Conservation (phyloP, 2,113 vertebrate genomes). For the Pedetes capensis region DNA sequence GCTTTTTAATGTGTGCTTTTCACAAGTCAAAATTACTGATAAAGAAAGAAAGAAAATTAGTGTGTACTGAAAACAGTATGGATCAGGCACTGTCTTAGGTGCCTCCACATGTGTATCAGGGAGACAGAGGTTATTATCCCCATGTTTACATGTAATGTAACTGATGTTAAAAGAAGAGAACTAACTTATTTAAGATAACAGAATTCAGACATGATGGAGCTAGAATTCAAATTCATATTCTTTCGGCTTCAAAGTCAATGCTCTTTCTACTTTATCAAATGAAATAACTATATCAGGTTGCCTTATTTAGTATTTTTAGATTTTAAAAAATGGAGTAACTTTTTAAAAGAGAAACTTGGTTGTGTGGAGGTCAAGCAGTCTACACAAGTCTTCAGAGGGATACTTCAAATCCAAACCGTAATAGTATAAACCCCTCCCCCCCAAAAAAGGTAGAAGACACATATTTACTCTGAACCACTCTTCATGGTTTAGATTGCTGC, state of each 20-base stretch:
- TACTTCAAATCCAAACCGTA: no score
- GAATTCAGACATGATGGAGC: no score
- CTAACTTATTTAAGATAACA: not conserved
- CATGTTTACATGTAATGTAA: not conserved
- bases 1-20: not conserved
- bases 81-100: not conserved
- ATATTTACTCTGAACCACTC: not conserved
- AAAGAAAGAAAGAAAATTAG: conserved; percentile 14
- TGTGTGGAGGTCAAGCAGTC: no score
- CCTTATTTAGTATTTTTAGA: not conserved
- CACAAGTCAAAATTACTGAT: not conserved
- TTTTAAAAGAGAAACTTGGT: not conserved
- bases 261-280: no score
- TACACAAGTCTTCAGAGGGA: no score
- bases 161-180: not conserved
- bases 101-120: not conserved
- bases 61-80: not conserved
- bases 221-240: not conserved
- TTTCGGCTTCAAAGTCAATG: no score
- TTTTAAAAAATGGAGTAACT: not conserved
- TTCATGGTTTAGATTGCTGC: not conserved
- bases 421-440: no score
- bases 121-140: not conserved
- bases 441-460: not conserved
- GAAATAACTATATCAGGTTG: not conserved